Evolutionary conservation across 92 coral and sea anemone species (phyloP).

Genomic region (Parazoanthus swiftii): DNA sequence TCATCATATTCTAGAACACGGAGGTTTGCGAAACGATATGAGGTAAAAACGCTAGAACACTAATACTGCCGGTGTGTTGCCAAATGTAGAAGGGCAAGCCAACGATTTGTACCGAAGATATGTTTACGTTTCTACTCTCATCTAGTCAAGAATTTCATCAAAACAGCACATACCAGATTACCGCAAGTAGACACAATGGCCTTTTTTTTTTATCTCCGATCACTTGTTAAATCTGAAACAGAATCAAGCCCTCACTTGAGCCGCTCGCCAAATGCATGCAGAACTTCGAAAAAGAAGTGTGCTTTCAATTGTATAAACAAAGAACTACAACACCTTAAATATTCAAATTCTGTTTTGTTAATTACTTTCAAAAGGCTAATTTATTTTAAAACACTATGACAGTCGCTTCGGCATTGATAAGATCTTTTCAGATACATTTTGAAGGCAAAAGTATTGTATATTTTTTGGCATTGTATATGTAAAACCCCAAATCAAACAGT

Average conservation of each 20-base stretch:
- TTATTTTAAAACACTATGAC: background rate
- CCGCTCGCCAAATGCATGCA: background rate
- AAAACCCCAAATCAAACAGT: no score
- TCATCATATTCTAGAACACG: no score
- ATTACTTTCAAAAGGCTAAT: background rate
- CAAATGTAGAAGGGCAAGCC: background rate
- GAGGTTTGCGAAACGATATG: no score
- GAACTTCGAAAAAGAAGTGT: background rate
- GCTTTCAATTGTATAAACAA: background rate
- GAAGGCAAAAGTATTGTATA: no score
- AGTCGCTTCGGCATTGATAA: no score
- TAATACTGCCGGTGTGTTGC: background rate
- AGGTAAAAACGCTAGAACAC: background rate
- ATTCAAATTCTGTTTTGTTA: background rate
- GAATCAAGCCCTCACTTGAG: background rate
- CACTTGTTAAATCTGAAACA: background rate
- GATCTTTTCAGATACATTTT: no score
- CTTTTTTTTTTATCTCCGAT: background rate
- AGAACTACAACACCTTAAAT: background rate
- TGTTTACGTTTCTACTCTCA: background rate
- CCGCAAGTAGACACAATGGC: background rate
- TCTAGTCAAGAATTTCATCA: background rate
- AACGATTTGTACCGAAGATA: background rate
- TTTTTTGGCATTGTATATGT: no score
- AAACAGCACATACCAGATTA: background rate